Conservation (phyloP, 2,888 invertebrate species). For the Dolichopus griseipennis region DNA sequence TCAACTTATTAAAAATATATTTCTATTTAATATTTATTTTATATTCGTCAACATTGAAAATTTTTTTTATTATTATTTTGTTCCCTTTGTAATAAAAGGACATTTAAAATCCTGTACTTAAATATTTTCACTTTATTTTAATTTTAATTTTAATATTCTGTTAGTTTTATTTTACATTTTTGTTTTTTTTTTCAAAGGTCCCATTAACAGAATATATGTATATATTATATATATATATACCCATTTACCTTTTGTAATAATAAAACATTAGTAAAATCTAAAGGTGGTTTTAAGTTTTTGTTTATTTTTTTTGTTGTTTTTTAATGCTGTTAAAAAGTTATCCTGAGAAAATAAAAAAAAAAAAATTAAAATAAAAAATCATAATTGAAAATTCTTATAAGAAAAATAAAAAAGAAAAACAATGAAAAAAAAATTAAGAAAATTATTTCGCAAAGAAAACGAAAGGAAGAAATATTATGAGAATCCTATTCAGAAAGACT, state of each 20-base stretch:
- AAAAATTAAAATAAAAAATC: not conserved
- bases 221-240: no score
- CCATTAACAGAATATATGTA: not conserved
- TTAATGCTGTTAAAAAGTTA: not conserved
- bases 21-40: no score
- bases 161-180: not conserved
- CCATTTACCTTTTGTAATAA: not conserved
- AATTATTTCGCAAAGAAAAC: not conserved
- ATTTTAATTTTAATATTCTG: not conserved
- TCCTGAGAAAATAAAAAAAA: no score
- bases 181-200: not conserved
- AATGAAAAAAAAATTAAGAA: not conserved
- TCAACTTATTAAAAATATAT: no score
- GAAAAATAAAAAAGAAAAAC: not conserved
- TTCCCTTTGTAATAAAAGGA: no score
- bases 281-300: not conserved
- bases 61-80: no score
- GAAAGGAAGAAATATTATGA: not conserved
- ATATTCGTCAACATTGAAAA: no score
- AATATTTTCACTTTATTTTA: not conserved
- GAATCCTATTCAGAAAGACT: not conserved
- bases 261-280: not conserved
- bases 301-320: no score
- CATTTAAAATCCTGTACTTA: not conserved
- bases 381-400: not conserved